phyloP scores from a whole-genome alignment of 2,888 invertebrate species.

The Phorcus lineatus region DNA sequence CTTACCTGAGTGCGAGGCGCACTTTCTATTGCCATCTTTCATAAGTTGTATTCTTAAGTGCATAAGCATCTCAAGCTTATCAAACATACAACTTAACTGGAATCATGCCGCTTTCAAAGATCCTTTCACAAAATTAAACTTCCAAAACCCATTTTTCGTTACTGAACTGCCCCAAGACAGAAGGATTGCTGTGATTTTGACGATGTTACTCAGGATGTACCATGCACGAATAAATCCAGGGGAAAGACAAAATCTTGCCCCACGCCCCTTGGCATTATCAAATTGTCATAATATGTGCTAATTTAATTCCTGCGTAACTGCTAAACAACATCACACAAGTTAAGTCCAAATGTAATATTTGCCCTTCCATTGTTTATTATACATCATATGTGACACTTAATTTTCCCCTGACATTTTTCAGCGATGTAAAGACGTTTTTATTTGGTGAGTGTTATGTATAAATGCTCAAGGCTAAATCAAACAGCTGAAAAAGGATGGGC shows the following conservation, averaged over 20 bases:
- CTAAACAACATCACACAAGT: neutral
- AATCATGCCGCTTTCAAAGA: neutral
- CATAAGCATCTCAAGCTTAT: conserved; percentile 8
- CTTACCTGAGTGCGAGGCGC: neutral
- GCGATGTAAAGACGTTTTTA: too few species aligned
- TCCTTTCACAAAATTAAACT: neutral
- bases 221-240: neutral
- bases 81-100: neutral
- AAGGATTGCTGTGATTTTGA: neutral
- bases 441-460: too few species aligned
- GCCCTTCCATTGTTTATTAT: neutral
- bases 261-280: conserved; percentile 6
- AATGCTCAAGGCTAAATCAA: too few species aligned
- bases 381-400: neutral
- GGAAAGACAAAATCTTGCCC: neutral
- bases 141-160: neutral
- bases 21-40: neutral
- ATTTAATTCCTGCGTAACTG: conserved; percentile 3
- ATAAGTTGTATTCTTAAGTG: conserved; percentile 9
- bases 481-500: too few species aligned
- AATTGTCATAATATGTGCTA: neutral
- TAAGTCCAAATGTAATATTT: neutral
- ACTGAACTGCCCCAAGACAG: neutral
- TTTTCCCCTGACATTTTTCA: too few species aligned
- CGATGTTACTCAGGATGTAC: neutral